Conservation (phyloP, 2,797 vertebrate species). For the Peromyscus eremicus region DNA sequence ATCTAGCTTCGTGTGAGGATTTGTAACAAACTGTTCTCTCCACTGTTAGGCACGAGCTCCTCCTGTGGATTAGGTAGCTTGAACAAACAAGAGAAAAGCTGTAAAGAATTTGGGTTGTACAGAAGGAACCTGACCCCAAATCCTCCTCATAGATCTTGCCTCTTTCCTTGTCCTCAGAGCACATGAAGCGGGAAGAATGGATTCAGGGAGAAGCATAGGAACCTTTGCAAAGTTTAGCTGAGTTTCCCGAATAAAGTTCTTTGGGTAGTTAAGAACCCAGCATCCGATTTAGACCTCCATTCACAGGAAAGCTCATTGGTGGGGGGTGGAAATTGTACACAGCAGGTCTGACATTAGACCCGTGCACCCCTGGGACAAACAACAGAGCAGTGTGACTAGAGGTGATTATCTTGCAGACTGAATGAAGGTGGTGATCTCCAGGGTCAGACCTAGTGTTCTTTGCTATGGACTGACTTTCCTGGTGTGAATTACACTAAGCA, state of each 20-base stretch:
- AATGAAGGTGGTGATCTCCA: not conserved
- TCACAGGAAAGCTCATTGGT: not conserved
- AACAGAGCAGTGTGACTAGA: not conserved
- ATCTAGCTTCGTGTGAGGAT: not conserved
- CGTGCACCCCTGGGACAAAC: not conserved
- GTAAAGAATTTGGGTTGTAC: not conserved
- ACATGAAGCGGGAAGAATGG: not conserved
- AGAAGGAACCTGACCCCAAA: not conserved
- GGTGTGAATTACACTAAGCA: not conserved
- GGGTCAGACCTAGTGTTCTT: not conserved
- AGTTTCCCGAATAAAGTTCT: not conserved
- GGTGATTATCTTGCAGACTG: not conserved
- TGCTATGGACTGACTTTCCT: not conserved
- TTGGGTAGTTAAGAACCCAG: not conserved
- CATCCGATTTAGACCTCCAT: not conserved
- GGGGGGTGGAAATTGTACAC: not conserved
- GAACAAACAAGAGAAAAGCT: not conserved
- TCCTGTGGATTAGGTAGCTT: not conserved
- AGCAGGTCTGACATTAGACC: rapidly evolving
- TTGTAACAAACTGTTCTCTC: not conserved
- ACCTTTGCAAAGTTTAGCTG: not conserved
- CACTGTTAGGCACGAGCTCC: not conserved
- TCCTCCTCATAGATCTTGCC: not conserved
- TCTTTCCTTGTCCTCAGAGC: not conserved
- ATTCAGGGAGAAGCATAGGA: not conserved